These are phyloP conservation scores for Myotis vivesi DNA, from an alignment of 2,797 vertebrate genomes.

Conservation along the genomic window DNA sequence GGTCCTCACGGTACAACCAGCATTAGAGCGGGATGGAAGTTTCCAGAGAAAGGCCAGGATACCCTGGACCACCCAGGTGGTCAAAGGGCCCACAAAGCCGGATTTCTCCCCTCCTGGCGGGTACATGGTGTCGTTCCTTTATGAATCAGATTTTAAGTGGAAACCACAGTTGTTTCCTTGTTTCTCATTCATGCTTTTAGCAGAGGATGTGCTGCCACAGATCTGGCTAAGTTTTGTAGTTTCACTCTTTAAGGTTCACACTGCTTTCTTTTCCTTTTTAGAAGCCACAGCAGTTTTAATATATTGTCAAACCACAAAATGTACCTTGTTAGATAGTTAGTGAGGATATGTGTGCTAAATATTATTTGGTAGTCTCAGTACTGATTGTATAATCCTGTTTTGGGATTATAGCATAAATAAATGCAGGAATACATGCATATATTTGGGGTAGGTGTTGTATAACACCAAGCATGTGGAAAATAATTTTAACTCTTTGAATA, in stretches of 20 bases:
- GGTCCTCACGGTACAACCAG: neutral
- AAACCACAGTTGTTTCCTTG: conserved; percentile 76
- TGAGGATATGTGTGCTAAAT: conserved; percentile 31
- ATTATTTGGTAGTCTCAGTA: neutral
- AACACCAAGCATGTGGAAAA: neutral
- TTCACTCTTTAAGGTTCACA: conserved; percentile 58
- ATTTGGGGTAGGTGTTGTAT: neutral
- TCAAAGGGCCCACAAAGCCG: no score
- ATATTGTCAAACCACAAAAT: conserved; percentile 60
- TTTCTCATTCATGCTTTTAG: conserved; percentile 75
- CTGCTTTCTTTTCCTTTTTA: conserved; percentile 64
- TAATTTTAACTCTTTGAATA: conserved; percentile 17
- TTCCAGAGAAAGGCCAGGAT: no score
- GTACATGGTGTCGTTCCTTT: no score
- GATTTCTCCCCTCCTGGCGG: no score
- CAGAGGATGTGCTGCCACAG: conserved; percentile 63
- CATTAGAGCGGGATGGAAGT: no score
- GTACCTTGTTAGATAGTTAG: conserved; percentile 51
- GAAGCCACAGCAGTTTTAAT: conserved; percentile 66
- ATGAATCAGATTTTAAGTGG: conserved; percentile 54
- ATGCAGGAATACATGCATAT: neutral
- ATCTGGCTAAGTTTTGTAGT: conserved; percentile 52
- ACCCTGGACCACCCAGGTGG: no score
- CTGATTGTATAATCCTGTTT: neutral
- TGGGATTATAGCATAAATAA: conserved; percentile 18